Conservation (phyloP, 2,888 invertebrate genomes). For the Drosophila ezoana region DNA sequence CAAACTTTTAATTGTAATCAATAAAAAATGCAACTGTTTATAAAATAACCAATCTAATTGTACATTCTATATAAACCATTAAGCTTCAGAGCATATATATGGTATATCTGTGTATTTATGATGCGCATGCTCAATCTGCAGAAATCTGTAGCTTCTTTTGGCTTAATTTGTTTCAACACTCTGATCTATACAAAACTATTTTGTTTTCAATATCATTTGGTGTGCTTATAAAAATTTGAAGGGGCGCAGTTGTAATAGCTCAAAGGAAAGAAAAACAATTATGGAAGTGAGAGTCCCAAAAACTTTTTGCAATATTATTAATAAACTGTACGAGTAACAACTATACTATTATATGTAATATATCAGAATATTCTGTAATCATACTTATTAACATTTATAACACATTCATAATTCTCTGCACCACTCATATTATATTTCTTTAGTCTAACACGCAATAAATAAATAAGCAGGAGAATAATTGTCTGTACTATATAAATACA, state of each 20-base stretch:
- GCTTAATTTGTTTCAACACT: conserved; percentile 17
- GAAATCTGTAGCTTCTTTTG: conserved; percentile 5
- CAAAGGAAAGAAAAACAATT: conserved; percentile 11
- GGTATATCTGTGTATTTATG: conserved; percentile 51
- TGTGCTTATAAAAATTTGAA: conserved; percentile 10
- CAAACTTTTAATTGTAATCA: conserved; percentile 15
- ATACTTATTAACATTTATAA: conserved; percentile 32
- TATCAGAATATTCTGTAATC: conserved; percentile 25
- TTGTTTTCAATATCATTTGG: conserved; percentile 24
- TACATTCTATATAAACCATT: conserved; percentile 12
- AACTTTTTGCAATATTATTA: conserved; percentile 62
- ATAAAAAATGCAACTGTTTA: conserved; percentile 12
- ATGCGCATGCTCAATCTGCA: conserved; percentile 14
- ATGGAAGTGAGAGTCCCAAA: conserved; percentile 29
- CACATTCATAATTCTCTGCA: conserved; percentile 30
- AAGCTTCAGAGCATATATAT: conserved; percentile 1
- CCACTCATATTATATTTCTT: conserved; percentile 36
- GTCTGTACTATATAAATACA: conserved; percentile 17
- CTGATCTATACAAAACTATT: conserved; percentile 4
- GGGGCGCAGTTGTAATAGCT: conserved; percentile 42
- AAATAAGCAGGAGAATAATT: conserved; percentile 30
- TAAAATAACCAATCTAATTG: conserved; percentile 28
- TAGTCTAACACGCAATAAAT: conserved; percentile 34
- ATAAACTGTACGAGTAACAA: conserved; percentile 35
- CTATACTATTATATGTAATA: conserved; percentile 37